These are phyloP conservation scores for Crocuta crocuta DNA, from an alignment of 2,113 vertebrate species.

Conservation along the genomic window DNA sequence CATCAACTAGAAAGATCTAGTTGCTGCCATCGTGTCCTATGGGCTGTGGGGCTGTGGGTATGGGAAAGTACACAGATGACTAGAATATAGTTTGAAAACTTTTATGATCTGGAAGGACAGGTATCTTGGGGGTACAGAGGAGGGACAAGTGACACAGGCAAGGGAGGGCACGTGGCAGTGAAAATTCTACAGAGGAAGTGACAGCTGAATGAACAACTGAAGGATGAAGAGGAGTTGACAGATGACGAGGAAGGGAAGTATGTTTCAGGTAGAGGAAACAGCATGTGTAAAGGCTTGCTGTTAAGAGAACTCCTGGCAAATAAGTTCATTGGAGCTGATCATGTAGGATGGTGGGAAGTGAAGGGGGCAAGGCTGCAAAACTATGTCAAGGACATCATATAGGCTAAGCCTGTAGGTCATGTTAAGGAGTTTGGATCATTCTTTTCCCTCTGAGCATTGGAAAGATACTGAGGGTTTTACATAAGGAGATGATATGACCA, in stretches of 20 bases:
- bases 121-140: neutral
- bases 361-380: neutral
- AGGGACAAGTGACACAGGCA: neutral
- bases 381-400: neutral
- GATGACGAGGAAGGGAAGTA: neutral
- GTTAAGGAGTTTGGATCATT: neutral
- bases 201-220: neutral
- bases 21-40: neutral
- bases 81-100: neutral
- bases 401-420: neutral
- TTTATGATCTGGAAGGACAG: neutral
- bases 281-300: neutral
- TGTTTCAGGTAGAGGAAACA: neutral
- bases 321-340: neutral
- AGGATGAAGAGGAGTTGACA: neutral
- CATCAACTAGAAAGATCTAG: neutral
- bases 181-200: neutral
- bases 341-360: neutral
- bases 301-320: neutral
- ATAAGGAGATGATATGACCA: neutral
- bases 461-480: neutral
- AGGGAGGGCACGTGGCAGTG: neutral
- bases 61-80: neutral
- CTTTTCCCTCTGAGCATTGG: neutral
- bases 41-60: neutral